Base-by-base conservation (phyloP, 2,113 vertebrate genomes). In the Notechis scutatus region DNA sequence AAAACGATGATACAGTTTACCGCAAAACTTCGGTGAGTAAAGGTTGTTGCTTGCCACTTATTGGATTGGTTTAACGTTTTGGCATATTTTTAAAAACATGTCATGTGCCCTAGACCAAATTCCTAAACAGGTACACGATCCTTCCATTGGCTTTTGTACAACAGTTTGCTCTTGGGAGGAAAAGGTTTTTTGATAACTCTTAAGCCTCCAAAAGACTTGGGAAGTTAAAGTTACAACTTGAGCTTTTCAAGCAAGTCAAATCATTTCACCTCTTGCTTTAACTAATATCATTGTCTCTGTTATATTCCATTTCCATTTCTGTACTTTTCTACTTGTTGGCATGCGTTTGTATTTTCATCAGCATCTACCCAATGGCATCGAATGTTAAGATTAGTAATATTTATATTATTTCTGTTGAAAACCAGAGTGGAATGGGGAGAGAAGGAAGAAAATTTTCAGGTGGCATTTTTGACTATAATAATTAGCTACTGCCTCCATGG, bases 1-100 rank as follows among this genome's bases (percentile, higher is more conserved):
- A 99, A 99, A 97, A 99, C 99, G 0, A 98, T 98, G 93, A 99
- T 99, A 89, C 99, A 99, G 92, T 99, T 99, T 97, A 99, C 99
- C 93, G 99, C 99, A 57, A 99, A 99, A 97, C 98, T 99, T 97
- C 99, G 99, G 99, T 99, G 98, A 94, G 97, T 47, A 45, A 52
- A 92, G 21, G 10, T 90, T 90, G 7, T 50, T 26, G 18, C 1
- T 34, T 69, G 34, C 4, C 24, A 94, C 88, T 1, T 85, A 6
- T 61, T 88, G 89, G 14, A 92, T 87, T 87, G 64, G 14, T 81
- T 89, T 23, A 74, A 4, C 29, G 14, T 45, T 52, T 34, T 88
- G 69, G 59, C 14, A 34, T 14, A 24, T 54, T 59, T 88, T 45
- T 24, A 42, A 42, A 42, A 69, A 69, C 29, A 10, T 86, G 11